Evolutionary conservation across 2,113 vertebrate species (phyloP).

Genomic region (Nannobrachium achirus): DNA sequence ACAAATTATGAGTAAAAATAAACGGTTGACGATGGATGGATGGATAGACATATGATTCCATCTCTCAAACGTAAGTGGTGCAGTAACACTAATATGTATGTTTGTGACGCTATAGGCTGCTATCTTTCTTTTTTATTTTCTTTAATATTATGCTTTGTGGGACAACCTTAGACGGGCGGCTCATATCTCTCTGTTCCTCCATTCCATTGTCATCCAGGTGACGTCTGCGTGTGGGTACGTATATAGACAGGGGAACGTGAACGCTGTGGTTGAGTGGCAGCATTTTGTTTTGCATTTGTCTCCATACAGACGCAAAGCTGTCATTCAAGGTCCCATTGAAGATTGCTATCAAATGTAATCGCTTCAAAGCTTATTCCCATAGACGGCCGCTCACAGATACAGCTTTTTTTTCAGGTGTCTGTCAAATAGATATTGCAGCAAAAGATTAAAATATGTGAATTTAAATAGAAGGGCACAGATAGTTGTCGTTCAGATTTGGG

Average conservation of each 20-base stretch:
- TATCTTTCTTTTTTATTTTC: conserved; percentile 38
- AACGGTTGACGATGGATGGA: too few species aligned
- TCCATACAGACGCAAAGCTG: conserved; percentile 83
- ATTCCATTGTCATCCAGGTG: conserved; percentile 55
- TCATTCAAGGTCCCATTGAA: conserved; percentile 83
- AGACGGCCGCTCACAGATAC: conserved; percentile 77
- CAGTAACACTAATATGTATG: neutral
- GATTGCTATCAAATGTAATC: conserved; percentile 81
- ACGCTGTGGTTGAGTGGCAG: conserved; percentile 76
- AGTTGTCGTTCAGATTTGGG: conserved; percentile 63
- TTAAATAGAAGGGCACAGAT: conserved; percentile 72
- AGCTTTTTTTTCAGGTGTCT: conserved; percentile 78
- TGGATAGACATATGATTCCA: too few species aligned
- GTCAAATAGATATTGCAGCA: conserved; percentile 70
- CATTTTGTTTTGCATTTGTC: conserved; percentile 80
- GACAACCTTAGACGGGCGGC: conserved; percentile 51
- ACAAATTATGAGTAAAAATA: too few species aligned
- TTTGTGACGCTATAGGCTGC: conserved; percentile 27
- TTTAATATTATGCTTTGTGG: conserved; percentile 24
- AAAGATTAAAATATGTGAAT: conserved; percentile 74
- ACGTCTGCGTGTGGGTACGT: conserved; percentile 59
- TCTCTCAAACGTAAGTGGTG: conserved; percentile 37
- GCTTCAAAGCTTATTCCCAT: conserved; percentile 82
- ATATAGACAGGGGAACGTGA: conserved; percentile 61
- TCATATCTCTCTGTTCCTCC: conserved; percentile 53